Conservation (phyloP, 2,797 vertebrate genomes). For the Melopsittacus undulatus region DNA sequence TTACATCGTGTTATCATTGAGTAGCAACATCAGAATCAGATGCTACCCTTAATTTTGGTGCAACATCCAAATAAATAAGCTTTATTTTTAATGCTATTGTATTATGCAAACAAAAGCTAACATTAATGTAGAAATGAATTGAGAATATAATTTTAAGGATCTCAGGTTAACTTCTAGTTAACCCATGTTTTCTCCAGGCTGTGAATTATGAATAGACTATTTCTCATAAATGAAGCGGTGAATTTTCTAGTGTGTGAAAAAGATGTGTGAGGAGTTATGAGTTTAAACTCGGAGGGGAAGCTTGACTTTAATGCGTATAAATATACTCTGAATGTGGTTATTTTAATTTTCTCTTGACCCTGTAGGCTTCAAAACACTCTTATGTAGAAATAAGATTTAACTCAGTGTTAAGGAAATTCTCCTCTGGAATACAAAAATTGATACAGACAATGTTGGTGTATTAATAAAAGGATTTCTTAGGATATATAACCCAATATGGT, state of each 20-base stretch:
- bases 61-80: neutral
- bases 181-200: neutral
- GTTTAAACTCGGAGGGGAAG: neutral
- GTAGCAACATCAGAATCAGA: neutral
- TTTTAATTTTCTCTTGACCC: neutral
- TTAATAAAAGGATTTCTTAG: neutral
- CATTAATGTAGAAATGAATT: neutral
- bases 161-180: neutral
- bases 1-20: neutral
- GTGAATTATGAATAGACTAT: neutral
- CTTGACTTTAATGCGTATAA: neutral
- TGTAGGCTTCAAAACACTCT: neutral
- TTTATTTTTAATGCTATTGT: neutral
- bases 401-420: neutral
- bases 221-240: neutral
- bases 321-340: neutral
- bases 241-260: neutral
- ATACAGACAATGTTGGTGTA: neutral
- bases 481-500: neutral
- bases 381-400: neutral
- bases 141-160: neutral
- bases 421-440: neutral
- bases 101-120: neutral
- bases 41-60: neutral
- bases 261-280: neutral